Percentiles rank a stretch among this genome's conserved stretches.
Evolutionary conservation across 1,140 invertebrate species (phyloP).

Genomic region (Cotesia glomerata): DNA sequence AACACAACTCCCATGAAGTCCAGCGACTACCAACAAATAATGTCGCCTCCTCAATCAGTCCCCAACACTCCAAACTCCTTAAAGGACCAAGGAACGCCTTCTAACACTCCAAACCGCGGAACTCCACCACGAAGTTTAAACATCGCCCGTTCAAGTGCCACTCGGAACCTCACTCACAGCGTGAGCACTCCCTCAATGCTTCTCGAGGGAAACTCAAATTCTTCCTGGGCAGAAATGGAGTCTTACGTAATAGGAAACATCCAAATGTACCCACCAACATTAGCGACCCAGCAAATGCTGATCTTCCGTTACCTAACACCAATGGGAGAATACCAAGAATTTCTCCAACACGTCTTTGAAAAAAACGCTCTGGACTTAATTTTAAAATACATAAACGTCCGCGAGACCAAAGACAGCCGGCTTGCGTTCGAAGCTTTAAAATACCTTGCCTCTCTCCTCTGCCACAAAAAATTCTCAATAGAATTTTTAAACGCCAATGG

Average conservation of each 20-base stretch:
- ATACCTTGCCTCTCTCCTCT: constrained; percentile 90
- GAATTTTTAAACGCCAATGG: constrained; percentile 90
- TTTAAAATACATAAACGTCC: constrained; percentile 87
- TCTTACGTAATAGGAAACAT: constrained; percentile 84
- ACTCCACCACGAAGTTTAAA: constrained; percentile 30
- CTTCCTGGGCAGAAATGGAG: constrained; percentile 90
- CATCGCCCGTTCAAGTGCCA: constrained; percentile 31
- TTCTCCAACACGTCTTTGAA: constrained; percentile 90
- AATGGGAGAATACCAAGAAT: constrained; percentile 97
- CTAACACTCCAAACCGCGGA: constrained; percentile 38
- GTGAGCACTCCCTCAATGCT: constrained; percentile 37
- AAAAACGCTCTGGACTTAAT: constrained; percentile 89
- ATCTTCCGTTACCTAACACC: constrained; percentile 92
- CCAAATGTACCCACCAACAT: constrained; percentile 86
- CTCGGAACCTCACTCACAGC: constrained; percentile 33
- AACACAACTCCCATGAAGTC: constrained; percentile 45
- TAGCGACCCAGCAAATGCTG: constrained; percentile 87
- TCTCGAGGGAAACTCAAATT: constrained; percentile 71
- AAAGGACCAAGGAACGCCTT: constrained; percentile 34
- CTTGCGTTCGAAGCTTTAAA: constrained; percentile 94
- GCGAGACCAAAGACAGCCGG: constrained; percentile 86
- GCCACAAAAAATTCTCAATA: constrained; percentile 97
- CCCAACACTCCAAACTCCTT: constrained; percentile 44
- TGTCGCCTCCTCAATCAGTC: constrained; percentile 56
- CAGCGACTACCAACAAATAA: constrained; percentile 51